Conservation (phyloP, 2,888 invertebrate species). For the Cheilosia vulpina region DNA sequence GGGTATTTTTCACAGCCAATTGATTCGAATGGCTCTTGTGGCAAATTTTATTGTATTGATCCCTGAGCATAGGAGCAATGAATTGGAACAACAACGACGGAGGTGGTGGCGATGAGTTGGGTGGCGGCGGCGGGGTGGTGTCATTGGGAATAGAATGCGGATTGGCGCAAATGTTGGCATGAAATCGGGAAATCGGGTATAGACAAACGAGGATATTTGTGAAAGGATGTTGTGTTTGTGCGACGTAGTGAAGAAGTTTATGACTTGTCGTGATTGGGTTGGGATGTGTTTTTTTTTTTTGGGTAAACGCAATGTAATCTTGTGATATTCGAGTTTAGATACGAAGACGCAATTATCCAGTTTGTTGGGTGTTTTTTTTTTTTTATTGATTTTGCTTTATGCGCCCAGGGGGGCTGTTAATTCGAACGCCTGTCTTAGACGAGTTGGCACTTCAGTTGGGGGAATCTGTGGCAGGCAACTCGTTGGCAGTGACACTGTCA, state of each 20-base stretch:
- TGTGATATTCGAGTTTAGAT: background rate
- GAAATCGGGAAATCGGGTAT: constrained; percentile 31
- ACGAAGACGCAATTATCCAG: background rate
- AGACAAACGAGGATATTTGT: background rate
- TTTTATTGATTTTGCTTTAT: background rate
- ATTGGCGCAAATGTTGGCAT: constrained; percentile 34
- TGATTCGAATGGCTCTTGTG: constrained; percentile 71
- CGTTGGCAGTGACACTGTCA: no score
- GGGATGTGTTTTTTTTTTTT: background rate
- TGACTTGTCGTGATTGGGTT: background rate
- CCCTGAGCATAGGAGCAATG: constrained; percentile 46
- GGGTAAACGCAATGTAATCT: background rate
- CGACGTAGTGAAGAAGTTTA: background rate
- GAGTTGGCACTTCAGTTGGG: no score
- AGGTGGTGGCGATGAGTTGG: background rate
- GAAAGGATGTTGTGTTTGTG: background rate
- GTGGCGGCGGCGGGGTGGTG: background rate
- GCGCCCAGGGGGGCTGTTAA: no score
- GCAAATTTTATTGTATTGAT: constrained; percentile 70
- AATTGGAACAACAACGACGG: constrained; percentile 11
- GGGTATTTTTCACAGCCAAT: constrained; percentile 68
- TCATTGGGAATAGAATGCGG: background rate
- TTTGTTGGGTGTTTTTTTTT: background rate
- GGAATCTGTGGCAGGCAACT: no score
- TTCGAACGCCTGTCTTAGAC: no score